Evolutionary conservation across 2,113 vertebrate genomes (phyloP).

Genomic region (Mus musculus): DNA sequence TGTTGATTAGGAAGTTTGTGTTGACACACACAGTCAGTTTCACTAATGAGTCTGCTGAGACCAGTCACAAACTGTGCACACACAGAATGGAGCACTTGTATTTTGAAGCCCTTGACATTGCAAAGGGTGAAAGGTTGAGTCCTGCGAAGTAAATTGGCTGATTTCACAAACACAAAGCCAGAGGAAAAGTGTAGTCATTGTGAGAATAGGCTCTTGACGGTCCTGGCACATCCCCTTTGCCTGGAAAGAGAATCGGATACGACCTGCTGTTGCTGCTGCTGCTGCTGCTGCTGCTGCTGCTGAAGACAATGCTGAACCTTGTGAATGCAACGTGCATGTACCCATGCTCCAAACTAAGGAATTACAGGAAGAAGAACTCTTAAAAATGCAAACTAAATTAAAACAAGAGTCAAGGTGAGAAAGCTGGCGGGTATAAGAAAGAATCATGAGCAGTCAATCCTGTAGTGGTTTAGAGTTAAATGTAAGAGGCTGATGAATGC

Average conservation of each 20-base stretch:
- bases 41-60: neutral
- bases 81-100: neutral
- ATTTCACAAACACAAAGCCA: neutral
- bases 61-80: neutral
- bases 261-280: too few relatives aligned
- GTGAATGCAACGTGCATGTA: neutral
- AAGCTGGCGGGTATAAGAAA: constrained; percentile 34
- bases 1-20: neutral
- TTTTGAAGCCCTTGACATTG: neutral
- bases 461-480: constrained; percentile 40
- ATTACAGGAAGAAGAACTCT: constrained; percentile 27
- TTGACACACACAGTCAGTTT: neutral
- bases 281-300: too few relatives aligned
- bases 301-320: constrained; percentile 1
- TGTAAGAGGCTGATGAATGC: constrained; percentile 51
- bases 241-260: neutral
- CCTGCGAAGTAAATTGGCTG: neutral
- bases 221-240: rapidly evolving
- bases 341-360: neutral
- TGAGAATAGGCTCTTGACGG: neutral
- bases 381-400: constrained; percentile 68
- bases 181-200: neutral
- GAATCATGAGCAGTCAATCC: constrained; percentile 8
- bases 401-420: constrained; percentile 43
- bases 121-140: neutral